These are phyloP conservation scores for Maconellicoccus hirsutus DNA, from an alignment of 1,140 invertebrate species.

Conservation along the genomic window DNA sequence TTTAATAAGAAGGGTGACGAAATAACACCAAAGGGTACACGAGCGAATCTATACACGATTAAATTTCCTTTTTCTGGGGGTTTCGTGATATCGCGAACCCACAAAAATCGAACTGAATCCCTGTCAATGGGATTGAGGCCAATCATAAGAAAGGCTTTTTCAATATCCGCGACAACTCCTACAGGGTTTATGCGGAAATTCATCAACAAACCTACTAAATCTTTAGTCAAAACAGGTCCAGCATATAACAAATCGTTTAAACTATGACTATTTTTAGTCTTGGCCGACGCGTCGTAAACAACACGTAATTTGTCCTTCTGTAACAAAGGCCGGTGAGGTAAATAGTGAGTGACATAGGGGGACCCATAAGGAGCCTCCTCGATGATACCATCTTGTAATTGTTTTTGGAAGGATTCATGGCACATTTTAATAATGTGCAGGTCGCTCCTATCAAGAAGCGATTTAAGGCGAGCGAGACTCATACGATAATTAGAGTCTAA, in stretches of 20 bases:
- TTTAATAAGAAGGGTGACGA: constrained; percentile 13
- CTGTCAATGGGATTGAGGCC: constrained; percentile 12
- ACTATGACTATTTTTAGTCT: neutral
- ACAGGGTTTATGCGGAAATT: neutral
- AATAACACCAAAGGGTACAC: constrained; percentile 16
- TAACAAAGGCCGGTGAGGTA: too few relatives aligned
- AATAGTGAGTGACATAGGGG: too few relatives aligned
- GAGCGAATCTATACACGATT: neutral
- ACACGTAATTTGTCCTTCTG: neutral
- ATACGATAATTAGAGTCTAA: too few relatives aligned
- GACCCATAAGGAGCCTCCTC: too few relatives aligned
- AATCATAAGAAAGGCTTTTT: constrained; percentile 10
- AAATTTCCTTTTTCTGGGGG: neutral
- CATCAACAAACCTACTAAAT: constrained; percentile 3
- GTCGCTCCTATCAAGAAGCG: too few relatives aligned
- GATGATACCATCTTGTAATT: too few relatives aligned
- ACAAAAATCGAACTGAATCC: neutral
- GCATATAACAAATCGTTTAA: neutral
- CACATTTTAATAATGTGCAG: too few relatives aligned
- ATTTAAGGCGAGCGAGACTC: too few relatives aligned
- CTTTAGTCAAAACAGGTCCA: neutral
- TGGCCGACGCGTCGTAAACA: constrained; percentile 11
- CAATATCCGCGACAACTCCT: constrained; percentile 9
- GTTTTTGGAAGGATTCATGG: too few relatives aligned
- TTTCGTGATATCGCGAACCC: neutral